A percentile compares a stretch with the other conserved stretches of the same genome.
Evolutionary conservation across 2,797 vertebrate species (phyloP).

Genomic region (Ctenopoma kingsleyae): DNA sequence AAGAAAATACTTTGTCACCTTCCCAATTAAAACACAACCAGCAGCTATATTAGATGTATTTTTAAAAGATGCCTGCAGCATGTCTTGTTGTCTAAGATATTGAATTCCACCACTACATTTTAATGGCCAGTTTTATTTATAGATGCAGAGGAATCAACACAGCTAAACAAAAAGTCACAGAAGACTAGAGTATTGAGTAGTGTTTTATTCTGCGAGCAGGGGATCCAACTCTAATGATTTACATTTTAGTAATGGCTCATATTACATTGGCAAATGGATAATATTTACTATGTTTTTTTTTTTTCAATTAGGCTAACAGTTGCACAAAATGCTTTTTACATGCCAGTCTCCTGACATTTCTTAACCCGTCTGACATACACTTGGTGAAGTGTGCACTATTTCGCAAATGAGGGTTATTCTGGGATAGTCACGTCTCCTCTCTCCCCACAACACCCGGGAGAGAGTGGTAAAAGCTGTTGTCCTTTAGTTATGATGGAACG

Average conservation of each 20-base stretch:
- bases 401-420: conserved; percentile 74
- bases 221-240: conserved; percentile 49
- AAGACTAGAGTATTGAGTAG: conserved; percentile 3
- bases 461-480: conserved; percentile 75
- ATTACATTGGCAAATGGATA: conserved; percentile 46
- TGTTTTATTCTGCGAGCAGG: conserved; percentile 39
- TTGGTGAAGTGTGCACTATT: conserved; percentile 68
- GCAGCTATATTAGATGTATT: conserved; percentile 78
- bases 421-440: conserved; percentile 58
- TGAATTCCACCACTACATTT: conserved; percentile 66
- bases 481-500: conserved; percentile 68
- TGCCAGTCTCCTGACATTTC: conserved; percentile 57
- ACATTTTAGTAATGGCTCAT: conserved; percentile 42
- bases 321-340: conserved; percentile 41
- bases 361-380: conserved; percentile 56
- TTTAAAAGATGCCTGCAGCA: conserved; percentile 77
- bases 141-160: conserved; percentile 50
- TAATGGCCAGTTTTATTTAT: conserved; percentile 68
- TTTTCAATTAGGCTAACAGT: conserved; percentile 62
- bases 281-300: conserved; percentile 30
- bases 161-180: conserved; percentile 44
- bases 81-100: conserved; percentile 74
- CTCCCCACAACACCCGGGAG: conserved; percentile 48
- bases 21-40: conserved; percentile 86
- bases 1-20: conserved; percentile 82